These are phyloP conservation scores for Hyperoplus lanceolatus DNA, from an alignment of 2,797 vertebrate species.

Conservation along the genomic window DNA sequence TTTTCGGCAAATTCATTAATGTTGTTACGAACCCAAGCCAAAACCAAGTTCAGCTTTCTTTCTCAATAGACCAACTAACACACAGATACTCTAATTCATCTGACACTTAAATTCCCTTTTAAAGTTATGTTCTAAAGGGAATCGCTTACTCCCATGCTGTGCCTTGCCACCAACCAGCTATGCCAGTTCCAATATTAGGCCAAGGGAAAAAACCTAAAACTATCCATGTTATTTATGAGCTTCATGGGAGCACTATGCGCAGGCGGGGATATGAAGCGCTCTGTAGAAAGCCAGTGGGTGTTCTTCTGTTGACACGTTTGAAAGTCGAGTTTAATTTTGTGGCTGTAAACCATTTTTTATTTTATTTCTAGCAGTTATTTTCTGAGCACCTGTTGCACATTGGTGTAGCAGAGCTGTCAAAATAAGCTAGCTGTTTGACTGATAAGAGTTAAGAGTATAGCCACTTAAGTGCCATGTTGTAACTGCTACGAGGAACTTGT, in stretches of 20 bases:
- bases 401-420: neutral
- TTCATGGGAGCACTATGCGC: neutral
- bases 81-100: neutral
- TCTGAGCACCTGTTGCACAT: constrained; percentile 25
- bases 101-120: neutral
- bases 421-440: constrained; percentile 19
- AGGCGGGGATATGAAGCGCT: too few relatives aligned
- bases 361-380: constrained; percentile 6
- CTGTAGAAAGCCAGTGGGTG: neutral
- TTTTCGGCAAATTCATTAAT: neutral
- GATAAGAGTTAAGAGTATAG: neutral
- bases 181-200: constrained; percentile 13
- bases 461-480: neutral
- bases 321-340: constrained; percentile 10
- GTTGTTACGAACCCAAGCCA: neutral
- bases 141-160: neutral
- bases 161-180: too few relatives aligned
- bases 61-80: neutral
- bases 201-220: constrained; percentile 18
- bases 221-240: constrained; percentile 17
- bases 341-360: neutral
- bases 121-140: neutral
- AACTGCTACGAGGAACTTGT: neutral
- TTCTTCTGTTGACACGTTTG: neutral
- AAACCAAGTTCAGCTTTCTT: neutral